Evolutionary conservation across 2,797 vertebrate genomes (phyloP).

Genomic region (Rhynchonycteris naso): DNA sequence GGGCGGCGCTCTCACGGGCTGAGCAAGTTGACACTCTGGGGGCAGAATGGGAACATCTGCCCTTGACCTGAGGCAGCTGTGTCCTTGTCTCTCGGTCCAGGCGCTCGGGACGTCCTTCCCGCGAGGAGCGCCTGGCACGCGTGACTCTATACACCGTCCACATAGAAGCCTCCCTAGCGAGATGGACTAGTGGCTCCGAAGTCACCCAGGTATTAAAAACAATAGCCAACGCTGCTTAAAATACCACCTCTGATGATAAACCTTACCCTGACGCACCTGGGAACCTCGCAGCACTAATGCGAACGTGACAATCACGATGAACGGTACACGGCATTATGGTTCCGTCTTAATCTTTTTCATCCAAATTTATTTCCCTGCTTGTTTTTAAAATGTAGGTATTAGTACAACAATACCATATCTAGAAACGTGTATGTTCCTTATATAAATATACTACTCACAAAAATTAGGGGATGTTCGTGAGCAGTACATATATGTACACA

Average conservation of each 20-base stretch:
- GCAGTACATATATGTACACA: not conserved
- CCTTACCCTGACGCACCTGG: not conserved
- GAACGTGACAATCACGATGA: not conserved
- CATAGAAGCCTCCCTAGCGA: not conserved
- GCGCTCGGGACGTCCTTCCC: rapidly evolving
- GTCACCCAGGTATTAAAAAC: not conserved
- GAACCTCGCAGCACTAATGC: not conserved
- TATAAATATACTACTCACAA: no score
- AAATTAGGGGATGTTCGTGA: no score
- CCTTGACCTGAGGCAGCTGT: no score
- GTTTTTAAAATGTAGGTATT: not conserved
- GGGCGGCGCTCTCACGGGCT: not conserved
- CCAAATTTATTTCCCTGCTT: not conserved
- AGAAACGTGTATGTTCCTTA: no score
- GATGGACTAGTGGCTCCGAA: not conserved
- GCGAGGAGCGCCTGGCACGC: rapidly evolving
- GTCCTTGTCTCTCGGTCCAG: not conserved
- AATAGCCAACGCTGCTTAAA: not conserved
- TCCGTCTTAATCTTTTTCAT: not conserved
- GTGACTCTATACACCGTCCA: not conserved
- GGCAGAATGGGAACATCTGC: not conserved
- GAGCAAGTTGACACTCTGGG: not conserved
- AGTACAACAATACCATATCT: not conserved
- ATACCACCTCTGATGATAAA: not conserved
- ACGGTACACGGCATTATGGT: not conserved